Evolutionary conservation across 2,888 invertebrate species (phyloP).

Genomic region (Coelinius sp.): DNA sequence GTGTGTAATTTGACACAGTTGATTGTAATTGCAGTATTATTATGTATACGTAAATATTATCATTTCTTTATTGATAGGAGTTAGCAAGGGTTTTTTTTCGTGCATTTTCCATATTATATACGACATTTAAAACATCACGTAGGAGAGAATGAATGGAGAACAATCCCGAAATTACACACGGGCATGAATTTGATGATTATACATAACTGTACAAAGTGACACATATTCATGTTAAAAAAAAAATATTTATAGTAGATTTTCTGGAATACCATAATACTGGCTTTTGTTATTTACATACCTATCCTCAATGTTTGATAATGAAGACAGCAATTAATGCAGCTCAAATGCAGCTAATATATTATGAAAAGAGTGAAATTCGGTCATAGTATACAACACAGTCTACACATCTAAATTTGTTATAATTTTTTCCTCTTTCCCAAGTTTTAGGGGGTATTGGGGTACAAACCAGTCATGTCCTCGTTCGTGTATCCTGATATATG

Average conservation of each 20-base stretch:
- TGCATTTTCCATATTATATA: background rate
- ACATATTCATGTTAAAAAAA: conserved; percentile 59
- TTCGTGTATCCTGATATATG: no score
- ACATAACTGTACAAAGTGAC: conserved; percentile 54
- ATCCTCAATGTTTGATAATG: background rate
- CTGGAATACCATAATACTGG: conserved; percentile 53
- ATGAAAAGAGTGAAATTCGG: background rate
- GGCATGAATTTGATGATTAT: conserved; percentile 28
- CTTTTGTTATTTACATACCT: conserved; percentile 25
- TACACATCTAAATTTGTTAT: background rate
- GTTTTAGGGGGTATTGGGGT: no score
- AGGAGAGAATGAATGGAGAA: conserved; percentile 36
- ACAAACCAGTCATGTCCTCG: no score
- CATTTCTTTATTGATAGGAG: background rate
- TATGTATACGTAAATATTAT: conserved; percentile 65
- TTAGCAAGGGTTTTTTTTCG: background rate
- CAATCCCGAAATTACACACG: conserved; percentile 45
- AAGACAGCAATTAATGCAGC: background rate
- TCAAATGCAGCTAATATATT: background rate
- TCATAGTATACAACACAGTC: background rate
- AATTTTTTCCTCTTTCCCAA: no score
- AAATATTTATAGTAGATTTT: conserved; percentile 69
- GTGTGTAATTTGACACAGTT: conserved; percentile 16
- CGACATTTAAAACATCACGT: conserved; percentile 29
- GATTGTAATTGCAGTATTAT: conserved; percentile 66